Evolutionary conservation across 2,797 vertebrate species (phyloP).

Genomic region (Paramormyrops hopkinsi): DNA sequence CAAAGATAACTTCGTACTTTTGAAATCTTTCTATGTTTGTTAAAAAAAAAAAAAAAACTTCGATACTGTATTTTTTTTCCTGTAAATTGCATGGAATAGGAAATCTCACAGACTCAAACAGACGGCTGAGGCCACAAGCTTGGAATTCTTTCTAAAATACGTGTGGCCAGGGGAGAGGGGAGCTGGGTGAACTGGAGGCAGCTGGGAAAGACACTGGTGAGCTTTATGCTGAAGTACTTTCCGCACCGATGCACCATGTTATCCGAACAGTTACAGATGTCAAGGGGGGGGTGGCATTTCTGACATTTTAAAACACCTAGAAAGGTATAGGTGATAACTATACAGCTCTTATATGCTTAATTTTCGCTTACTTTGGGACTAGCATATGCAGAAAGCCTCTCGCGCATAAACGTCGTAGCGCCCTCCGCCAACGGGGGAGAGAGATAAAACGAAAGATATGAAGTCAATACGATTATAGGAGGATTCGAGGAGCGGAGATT

Average conservation of each 20-base stretch:
- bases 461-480: background rate
- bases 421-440: conserved; percentile 42
- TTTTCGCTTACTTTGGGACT: conserved; percentile 49
- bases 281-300: conserved; percentile 40
- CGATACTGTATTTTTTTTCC: conserved; percentile 50
- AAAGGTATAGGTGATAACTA: conserved; percentile 44
- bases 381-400: conserved; percentile 59
- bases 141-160: conserved; percentile 39
- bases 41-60: conserved; percentile 34
- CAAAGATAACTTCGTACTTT: conserved; percentile 47
- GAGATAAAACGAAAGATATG: conserved; percentile 19
- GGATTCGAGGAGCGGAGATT: background rate
- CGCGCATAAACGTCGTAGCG: conserved; percentile 62
- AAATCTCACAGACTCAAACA: conserved; percentile 31
- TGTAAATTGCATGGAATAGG: conserved; percentile 57
- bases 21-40: conserved; percentile 42
- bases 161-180: conserved; percentile 40
- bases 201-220: conserved; percentile 46
- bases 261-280: conserved; percentile 45
- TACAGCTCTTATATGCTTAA: conserved; percentile 42
- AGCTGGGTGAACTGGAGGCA: background rate
- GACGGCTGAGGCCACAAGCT: conserved; percentile 39
- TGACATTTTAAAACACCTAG: conserved; percentile 48
- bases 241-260: conserved; percentile 54
- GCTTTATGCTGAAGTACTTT: conserved; percentile 63